These are phyloP conservation scores for Mohoua ochrocephala DNA, from an alignment of 2,113 vertebrate species.

Conservation along the genomic window DNA sequence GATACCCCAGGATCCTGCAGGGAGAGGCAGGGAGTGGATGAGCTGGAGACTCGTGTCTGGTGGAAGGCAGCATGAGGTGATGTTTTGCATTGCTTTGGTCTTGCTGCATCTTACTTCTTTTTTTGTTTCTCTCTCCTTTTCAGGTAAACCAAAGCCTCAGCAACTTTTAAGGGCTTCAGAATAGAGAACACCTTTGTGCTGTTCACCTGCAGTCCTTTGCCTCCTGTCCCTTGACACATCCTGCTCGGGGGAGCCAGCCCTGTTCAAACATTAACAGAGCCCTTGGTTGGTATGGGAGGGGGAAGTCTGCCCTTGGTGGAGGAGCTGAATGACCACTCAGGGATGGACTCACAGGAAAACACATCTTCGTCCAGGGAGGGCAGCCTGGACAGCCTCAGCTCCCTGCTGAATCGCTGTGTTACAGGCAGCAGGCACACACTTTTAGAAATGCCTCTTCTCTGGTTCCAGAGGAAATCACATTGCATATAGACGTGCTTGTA, in stretches of 20 bases:
- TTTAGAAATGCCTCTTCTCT: neutral
- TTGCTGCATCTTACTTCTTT: neutral
- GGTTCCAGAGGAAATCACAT: neutral
- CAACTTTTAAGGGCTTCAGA: neutral
- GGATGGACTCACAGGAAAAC: neutral
- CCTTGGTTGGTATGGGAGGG: neutral
- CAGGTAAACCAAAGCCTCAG: neutral
- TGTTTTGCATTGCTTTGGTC: neutral
- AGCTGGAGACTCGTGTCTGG: neutral
- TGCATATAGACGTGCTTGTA: neutral
- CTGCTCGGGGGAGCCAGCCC: neutral
- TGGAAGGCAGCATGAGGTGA: neutral
- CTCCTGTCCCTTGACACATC: neutral
- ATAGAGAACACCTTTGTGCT: neutral
- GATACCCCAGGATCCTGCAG: neutral
- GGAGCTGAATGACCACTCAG: neutral
- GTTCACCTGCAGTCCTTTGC: neutral
- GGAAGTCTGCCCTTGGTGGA: neutral
- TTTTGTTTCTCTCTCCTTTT: neutral
- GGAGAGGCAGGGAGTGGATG: neutral
- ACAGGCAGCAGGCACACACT: neutral
- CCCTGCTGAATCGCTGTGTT: neutral
- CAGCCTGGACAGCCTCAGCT: neutral
- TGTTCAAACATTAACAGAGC: neutral
- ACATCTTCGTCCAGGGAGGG: neutral